Evolutionary conservation across 2,797 vertebrate species (phyloP).

Genomic region (Dermochelys coriacea): DNA sequence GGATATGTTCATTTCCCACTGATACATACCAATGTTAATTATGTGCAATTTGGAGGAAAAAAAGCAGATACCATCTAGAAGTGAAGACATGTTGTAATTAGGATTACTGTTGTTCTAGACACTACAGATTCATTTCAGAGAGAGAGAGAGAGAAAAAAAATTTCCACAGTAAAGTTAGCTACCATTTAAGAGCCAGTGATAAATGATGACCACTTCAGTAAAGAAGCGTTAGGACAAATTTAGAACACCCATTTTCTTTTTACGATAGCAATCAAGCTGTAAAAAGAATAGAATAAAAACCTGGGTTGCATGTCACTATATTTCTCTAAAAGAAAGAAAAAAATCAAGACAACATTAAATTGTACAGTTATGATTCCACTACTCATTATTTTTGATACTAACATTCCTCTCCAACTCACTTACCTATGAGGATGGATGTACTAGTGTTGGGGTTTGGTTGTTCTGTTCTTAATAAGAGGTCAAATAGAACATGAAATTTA

Average conservation of each 20-base stretch:
- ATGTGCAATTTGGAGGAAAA: constrained; percentile 20
- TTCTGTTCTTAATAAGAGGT: neutral
- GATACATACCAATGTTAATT: constrained; percentile 13
- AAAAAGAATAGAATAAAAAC: neutral
- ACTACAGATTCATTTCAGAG: neutral
- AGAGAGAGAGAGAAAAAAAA: neutral
- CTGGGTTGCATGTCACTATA: neutral
- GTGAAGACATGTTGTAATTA: neutral
- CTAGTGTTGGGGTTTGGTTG: neutral
- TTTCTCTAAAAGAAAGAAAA: neutral
- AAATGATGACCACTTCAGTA: neutral
- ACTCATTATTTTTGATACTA: neutral
- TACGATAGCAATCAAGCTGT: neutral
- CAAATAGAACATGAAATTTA: neutral
- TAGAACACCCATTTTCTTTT: neutral
- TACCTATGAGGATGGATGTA: neutral
- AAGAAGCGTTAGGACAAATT: neutral
- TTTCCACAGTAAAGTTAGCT: neutral
- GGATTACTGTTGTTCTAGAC: constrained; percentile 5
- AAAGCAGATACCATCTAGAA: constrained; percentile 18
- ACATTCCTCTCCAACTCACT: neutral
- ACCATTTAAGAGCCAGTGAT: neutral
- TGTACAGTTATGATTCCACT: constrained; percentile 10
- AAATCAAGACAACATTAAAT: neutral
- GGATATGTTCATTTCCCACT: neutral